Conservation (phyloP, 1,140 invertebrate species). For the Ostrea denselamellosa region DNA sequence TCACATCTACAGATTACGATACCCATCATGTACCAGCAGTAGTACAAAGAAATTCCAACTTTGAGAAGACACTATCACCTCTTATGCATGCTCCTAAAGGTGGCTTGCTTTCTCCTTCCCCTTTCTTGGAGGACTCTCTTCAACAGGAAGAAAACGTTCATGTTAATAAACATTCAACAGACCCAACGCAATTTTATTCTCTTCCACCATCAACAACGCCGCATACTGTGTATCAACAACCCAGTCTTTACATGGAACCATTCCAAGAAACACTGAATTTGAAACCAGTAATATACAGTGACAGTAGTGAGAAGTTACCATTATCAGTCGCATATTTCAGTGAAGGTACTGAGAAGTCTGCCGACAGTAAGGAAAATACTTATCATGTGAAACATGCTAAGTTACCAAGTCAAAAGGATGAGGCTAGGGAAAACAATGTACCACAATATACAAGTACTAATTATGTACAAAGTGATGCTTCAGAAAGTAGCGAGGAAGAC, state of each 20-base stretch:
- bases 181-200: background rate
- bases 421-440: background rate
- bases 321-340: background rate
- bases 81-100: background rate
- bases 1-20: background rate
- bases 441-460: background rate
- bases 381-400: background rate
- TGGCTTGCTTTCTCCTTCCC: background rate
- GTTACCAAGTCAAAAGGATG: background rate
- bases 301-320: background rate
- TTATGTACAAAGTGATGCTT: background rate
- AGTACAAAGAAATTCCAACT: background rate
- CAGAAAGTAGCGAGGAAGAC: conserved; percentile 14
- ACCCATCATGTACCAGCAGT: background rate
- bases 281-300: background rate
- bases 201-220: background rate
- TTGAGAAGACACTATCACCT: background rate
- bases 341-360: background rate
- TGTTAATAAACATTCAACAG: background rate
- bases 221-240: background rate
- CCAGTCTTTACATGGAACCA: background rate
- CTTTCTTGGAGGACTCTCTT: background rate
- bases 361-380: background rate
- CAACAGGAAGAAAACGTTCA: background rate
- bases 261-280: conserved; percentile 15